Base-by-base conservation (phyloP, 2,888 invertebrate genomes). In the Nasonia oneida region DNA sequence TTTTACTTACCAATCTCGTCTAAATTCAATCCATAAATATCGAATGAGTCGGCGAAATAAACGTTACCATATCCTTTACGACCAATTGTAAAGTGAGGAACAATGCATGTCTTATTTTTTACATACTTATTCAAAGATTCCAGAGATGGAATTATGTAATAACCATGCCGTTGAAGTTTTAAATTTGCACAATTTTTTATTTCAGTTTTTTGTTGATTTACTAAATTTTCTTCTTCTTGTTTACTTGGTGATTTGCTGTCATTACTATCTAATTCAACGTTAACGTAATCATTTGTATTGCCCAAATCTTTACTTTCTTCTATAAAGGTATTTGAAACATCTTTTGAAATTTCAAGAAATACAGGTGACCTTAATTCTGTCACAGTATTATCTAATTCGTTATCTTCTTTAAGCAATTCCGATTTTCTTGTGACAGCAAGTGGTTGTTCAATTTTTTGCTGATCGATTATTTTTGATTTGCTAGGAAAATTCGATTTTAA, bases 31-130 rank as follows among this genome's bases (percentile, higher is more conserved):
- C 97, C 97, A 2, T 97, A 95, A 4, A 99, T 96, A 91, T 99
- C 97, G 76, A 98, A 85, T 8, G 83, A 83, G 42, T 87, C 87
- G 18, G 81, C 96, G 95, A 91, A 97, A 99, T 95, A 97, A 0
- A 99, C 97, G 92, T 97, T 98, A 3, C 99, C 99, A 92, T 98
- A 99, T 88, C 97, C 97, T 89, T 96, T 95, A 12, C 99, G 95
- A 0, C 98, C 98, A 85, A 99, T 95, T 0, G 98, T 97, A 87
- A 99, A 96, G 89, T 97, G 96, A 8, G 97, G 97, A 0, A 99
- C 97, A 18, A 97, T 94, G 91, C 98, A 98, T 3, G 96, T 95
- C 0, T 97, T 96, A 6, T 96, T 95, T 0, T 96, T 94, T 70
- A 97, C 94, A 92, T 96, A 96, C 0, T 95, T 95, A 90, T 95